Evolutionary conservation across 2,888 invertebrate species (phyloP).

Genomic region (Lasioglossum oenotherae): DNA sequence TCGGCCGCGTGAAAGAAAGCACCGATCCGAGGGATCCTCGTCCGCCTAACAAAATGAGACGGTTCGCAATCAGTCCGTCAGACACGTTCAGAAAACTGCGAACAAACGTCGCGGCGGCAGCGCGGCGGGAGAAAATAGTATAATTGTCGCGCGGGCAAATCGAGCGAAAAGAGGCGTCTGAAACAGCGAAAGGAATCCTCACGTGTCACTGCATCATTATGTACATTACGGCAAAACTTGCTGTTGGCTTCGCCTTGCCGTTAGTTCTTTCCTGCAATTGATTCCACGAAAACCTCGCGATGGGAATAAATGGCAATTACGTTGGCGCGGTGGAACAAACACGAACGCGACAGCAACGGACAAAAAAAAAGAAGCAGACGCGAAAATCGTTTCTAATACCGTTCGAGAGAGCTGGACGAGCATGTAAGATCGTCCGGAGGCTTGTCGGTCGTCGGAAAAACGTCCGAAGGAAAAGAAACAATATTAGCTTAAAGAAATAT

Average conservation of each 20-base stretch:
- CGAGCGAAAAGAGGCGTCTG: conserved; percentile 6
- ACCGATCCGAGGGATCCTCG: background rate
- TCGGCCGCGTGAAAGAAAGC: background rate
- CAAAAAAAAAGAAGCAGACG: background rate
- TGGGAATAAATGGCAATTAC: conserved; percentile 37
- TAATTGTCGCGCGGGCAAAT: conserved; percentile 26
- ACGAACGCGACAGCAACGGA: conserved; percentile 9
- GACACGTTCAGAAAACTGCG: background rate
- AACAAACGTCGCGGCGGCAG: background rate
- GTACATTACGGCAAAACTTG: conserved; percentile 56
- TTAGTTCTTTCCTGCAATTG: conserved; percentile 56
- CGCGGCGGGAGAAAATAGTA: conserved; percentile 23
- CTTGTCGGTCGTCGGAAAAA: background rate
- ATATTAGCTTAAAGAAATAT: conserved; percentile 5
- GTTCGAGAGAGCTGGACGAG: background rate
- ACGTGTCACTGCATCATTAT: conserved; percentile 67
- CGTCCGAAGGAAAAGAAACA: background rate
- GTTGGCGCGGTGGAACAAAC: conserved; percentile 32
- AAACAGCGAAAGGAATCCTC: conserved; percentile 62
- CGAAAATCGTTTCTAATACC: background rate
- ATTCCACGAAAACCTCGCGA: conserved; percentile 55
- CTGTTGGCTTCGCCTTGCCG: conserved; percentile 44
- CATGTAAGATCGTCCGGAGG: background rate
- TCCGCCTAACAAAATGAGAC: background rate
- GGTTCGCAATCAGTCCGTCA: background rate